Conservation (phyloP, 2,797 vertebrate species). For the Lycodopsis pacificus region DNA sequence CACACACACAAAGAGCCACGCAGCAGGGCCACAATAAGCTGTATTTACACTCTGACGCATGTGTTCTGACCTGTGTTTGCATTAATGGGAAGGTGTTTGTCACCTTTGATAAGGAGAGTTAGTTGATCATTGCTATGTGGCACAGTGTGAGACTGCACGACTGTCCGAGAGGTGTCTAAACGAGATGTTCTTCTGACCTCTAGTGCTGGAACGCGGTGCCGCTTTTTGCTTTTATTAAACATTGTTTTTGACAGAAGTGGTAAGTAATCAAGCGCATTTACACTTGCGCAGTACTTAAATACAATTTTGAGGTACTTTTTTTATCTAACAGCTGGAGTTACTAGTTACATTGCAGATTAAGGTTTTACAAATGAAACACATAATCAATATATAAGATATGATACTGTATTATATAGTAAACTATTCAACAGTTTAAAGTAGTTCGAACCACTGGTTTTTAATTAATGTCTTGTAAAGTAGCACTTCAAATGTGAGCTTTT, state of each 20-base stretch:
- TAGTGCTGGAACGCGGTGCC: constrained; percentile 23
- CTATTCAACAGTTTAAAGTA: background rate
- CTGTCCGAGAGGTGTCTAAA: background rate
- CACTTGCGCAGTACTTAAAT: background rate
- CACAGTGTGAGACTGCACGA: constrained; percentile 45
- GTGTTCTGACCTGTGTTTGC: constrained; percentile 75
- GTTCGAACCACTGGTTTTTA: background rate
- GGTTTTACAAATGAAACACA: background rate
- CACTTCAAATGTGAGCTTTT: background rate
- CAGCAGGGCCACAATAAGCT: constrained; percentile 41
- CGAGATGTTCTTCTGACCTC: constrained; percentile 53
- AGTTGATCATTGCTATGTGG: constrained; percentile 72
- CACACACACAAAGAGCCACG: constrained; percentile 17
- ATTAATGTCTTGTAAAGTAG: background rate
- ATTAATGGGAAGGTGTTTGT: constrained; percentile 81
- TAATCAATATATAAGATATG: background rate
- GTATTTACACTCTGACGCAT: constrained; percentile 86
- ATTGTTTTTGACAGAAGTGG: background rate
- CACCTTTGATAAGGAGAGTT: constrained; percentile 80
- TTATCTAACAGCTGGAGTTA: background rate
- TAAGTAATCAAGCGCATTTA: background rate
- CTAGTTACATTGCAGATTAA: background rate
- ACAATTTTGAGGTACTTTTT: background rate
- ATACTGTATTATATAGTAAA: background rate
- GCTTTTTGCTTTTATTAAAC: background rate